Percentiles rank a stretch among this genome's conserved stretches.
Evolutionary conservation across 2,113 vertebrate genomes (phyloP).

Genomic region (Onychorhynchus coronatus): DNA sequence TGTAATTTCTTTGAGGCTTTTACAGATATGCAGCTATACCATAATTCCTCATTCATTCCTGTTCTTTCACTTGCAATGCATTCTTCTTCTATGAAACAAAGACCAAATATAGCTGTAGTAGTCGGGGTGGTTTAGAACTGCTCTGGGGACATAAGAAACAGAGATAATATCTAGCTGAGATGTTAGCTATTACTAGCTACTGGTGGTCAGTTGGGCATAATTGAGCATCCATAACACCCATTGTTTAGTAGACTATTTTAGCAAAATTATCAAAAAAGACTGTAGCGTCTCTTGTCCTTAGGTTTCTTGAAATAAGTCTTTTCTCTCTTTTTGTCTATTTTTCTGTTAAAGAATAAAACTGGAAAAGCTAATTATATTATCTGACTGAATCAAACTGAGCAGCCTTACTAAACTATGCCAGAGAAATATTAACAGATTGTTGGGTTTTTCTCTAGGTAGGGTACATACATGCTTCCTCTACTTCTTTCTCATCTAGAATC

Average conservation of each 20-base stretch:
- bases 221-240: background rate
- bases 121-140: background rate
- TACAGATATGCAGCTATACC: background rate
- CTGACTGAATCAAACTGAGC: background rate
- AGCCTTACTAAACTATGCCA: background rate
- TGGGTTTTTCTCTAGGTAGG: background rate
- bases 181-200: background rate
- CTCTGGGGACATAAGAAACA: background rate
- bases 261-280: background rate
- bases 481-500: background rate
- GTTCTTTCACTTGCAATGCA: background rate
- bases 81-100: background rate
- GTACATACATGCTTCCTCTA: background rate
- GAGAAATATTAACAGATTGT: background rate
- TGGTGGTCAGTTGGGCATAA: background rate
- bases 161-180: background rate
- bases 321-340: background rate
- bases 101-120: background rate
- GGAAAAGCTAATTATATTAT: background rate
- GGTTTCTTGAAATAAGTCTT: background rate
- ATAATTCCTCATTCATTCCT: background rate
- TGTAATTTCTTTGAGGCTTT: constrained; percentile 1
- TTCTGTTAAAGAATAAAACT: background rate
- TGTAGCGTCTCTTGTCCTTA: background rate
- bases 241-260: background rate